phyloP scores from a whole-genome alignment of 23 tunicate species.

The Ciona savignyi region DNA sequence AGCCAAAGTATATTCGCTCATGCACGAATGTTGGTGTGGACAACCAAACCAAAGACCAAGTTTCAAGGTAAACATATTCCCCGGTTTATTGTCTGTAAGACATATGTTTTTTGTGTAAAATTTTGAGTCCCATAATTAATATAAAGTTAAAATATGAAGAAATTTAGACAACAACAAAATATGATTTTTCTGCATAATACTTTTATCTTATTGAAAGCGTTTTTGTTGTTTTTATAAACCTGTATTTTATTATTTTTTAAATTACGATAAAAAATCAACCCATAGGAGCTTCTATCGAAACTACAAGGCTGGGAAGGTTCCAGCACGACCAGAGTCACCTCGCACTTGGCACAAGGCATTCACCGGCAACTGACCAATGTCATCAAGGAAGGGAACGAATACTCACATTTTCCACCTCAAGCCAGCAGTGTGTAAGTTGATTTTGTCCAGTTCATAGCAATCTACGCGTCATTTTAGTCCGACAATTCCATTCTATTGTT shows the following conservation, averaged over 20 bases:
- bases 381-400: slow-evolving; percentile 52
- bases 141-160: not conserved
- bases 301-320: slow-evolving; percentile 72
- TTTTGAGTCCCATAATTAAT: no score
- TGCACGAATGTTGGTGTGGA: slow-evolving; percentile 88
- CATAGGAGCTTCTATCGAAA: slow-evolving; percentile 67
- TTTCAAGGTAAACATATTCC: slow-evolving; percentile 44
- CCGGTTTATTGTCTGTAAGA: no score
- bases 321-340: slow-evolving; percentile 61
- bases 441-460: not conserved
- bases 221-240: no score
- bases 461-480: no score
- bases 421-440: slow-evolving; percentile 76
- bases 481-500: no score
- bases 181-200: no score
- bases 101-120: no score
- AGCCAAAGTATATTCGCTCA: slow-evolving; percentile 82
- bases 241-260: no score
- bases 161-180: no score
- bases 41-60: slow-evolving; percentile 55
- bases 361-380: slow-evolving; percentile 71
- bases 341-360: slow-evolving; percentile 95
- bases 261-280: no score
- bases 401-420: slow-evolving; percentile 41
- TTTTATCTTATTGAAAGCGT: no score